Percentiles rank a stretch among this genome's conserved stretches.
Evolutionary conservation across 2,797 vertebrate species (phyloP).

Genomic region (Meriones psammophilus): DNA sequence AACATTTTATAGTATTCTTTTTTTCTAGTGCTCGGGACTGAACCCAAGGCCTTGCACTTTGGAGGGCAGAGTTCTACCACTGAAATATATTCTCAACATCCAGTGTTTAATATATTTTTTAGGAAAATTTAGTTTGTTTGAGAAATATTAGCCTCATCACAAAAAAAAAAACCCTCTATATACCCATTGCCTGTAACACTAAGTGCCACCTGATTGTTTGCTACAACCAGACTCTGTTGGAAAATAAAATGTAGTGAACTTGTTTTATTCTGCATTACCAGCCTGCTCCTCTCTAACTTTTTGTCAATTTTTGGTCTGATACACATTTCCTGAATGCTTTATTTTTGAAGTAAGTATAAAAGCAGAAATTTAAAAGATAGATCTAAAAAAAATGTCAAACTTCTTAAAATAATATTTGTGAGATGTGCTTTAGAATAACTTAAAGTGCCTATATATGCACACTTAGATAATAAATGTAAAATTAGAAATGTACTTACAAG

Average conservation of each 20-base stretch:
- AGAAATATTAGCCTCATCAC: slow-evolving; percentile 85
- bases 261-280: slow-evolving; percentile 78
- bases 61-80: background rate
- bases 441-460: background rate
- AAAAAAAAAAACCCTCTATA: slow-evolving; percentile 68
- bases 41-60: background rate
- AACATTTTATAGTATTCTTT: slow-evolving; percentile 79
- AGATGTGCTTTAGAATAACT: slow-evolving; percentile 25
- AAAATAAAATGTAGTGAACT: slow-evolving; percentile 84
- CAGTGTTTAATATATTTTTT: slow-evolving; percentile 82
- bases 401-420: slow-evolving; percentile 74
- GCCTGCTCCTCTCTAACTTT: slow-evolving; percentile 76
- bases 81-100: background rate
- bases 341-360: slow-evolving; percentile 81
- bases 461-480: background rate
- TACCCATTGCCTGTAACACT: slow-evolving; percentile 85
- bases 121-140: slow-evolving; percentile 74
- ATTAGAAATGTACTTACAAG: slow-evolving; percentile 35
- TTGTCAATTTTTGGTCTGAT: slow-evolving; percentile 72
- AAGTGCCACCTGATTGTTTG: slow-evolving; percentile 79
- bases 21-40: background rate
- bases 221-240: slow-evolving; percentile 77
- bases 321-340: slow-evolving; percentile 69
- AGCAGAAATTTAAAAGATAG: slow-evolving; percentile 72
- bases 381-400: slow-evolving; percentile 60